Base-by-base conservation (phyloP, 2,113 vertebrate genomes). In the Sebastes schlegelii region DNA sequence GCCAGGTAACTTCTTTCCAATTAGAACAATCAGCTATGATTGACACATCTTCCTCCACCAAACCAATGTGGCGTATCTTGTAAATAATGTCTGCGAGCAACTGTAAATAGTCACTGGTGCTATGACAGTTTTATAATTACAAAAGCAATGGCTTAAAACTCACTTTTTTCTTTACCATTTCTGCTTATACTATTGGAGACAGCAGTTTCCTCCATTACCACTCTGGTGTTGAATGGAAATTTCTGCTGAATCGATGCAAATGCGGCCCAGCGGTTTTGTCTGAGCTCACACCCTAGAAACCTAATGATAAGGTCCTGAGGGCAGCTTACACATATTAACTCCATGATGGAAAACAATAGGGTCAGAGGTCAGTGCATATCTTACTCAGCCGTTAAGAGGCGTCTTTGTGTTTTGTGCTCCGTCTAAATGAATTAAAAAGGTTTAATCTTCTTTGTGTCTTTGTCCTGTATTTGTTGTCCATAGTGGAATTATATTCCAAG, bases 221-320 rank as follows among this genome's bases (percentile, higher is more conserved):
- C 49, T 10, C 17, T 2, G 1, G 14, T 14, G 1, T 49, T 43
- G 8, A 64, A 74, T 52, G 14, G 62, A 26, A 46, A 74, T 80
- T 86, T 86, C 63, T 80, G 82, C 85, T 68, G 82, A 87, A 87
- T 90, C 66, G 19, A 84, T 87, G 68, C 52, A 80, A 83, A 80
- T 54, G 16, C 46, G 54, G 55, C 19, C 6, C 19, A 5, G 68
- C 43, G 6, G 51, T 79, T 80, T 62, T 51, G 67, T 67, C 48
- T 23, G n/a, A 72, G 74, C 49, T 77, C 43, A 26, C 49, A 62
- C 73, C 61, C 81, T 73, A 73, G 76, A 87, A 83, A 76, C 73
- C 52, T 42, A 11, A 66, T 83, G 72, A 86, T 62, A 8, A 76
- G 51, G 7, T 77, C 81, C 69, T 19, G 55, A 68, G 64, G 21